Conservation (phyloP, 2,888 invertebrate genomes). For the Rhorus exstirpatorius region DNA sequence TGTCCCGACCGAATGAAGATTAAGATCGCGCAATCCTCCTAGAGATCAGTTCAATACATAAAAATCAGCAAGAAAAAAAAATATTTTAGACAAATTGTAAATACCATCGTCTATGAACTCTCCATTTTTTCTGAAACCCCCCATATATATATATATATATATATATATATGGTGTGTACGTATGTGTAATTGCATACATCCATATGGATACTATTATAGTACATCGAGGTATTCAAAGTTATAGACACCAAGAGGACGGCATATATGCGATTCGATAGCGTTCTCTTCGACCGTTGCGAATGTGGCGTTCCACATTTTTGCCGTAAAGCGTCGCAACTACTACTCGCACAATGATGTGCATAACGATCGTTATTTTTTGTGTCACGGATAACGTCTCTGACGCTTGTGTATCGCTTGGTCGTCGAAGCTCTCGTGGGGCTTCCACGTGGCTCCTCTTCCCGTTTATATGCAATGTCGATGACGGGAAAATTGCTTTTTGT, state of each 20-base stretch:
- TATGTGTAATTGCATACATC: slow-evolving; percentile 8
- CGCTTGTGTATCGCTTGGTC: slow-evolving; percentile 45
- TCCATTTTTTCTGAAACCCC: no score
- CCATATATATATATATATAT: no score
- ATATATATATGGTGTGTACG: no score
- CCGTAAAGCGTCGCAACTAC: slow-evolving; percentile 43
- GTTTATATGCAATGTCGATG: slow-evolving; percentile 16
- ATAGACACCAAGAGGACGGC: slow-evolving; percentile 28
- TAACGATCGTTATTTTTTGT: slow-evolving; percentile 70
- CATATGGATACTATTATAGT: background rate
- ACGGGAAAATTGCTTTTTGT: background rate
- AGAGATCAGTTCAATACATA: no score
- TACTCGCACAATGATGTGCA: slow-evolving; percentile 28
- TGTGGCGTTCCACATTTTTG: slow-evolving; percentile 68
- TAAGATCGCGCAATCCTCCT: background rate
- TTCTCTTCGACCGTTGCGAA: slow-evolving; percentile 53
- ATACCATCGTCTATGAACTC: no score
- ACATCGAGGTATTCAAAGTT: slow-evolving; percentile 53
- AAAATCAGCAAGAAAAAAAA: no score
- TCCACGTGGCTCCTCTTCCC: slow-evolving; percentile 11
- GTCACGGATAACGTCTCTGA: slow-evolving; percentile 67
- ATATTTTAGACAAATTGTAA: no score
- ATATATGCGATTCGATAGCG: slow-evolving; percentile 62
- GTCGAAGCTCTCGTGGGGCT: slow-evolving; percentile 44
- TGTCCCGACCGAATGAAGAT: no score